Conservation (phyloP, 2,888 invertebrate species). For the Orthonychiurus folsomi region DNA sequence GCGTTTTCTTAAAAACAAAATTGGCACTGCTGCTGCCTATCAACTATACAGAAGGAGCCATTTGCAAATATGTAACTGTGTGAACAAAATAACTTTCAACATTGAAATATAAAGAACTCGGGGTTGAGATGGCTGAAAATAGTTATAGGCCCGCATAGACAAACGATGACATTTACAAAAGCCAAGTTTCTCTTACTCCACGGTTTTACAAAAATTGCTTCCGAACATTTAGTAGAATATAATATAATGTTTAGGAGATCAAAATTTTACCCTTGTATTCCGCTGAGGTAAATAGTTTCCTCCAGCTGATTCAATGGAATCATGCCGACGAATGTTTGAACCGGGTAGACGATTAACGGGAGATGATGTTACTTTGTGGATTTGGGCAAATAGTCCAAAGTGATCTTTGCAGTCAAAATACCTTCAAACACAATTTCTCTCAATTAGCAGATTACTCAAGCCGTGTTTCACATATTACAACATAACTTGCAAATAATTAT, state of each 20-base stretch:
- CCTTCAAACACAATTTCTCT: conserved; percentile 49
- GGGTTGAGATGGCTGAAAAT: too few relatives aligned
- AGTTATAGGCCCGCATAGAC: too few relatives aligned
- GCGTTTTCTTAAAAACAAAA: too few relatives aligned
- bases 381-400: conserved; percentile 87
- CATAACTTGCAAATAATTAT: not conserved
- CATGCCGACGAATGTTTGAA: conserved; percentile 54
- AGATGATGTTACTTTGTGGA: conserved; percentile 78
- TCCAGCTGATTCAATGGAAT: conserved; percentile 77
- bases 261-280: conserved; percentile 23
- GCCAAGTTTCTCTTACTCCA: too few relatives aligned
- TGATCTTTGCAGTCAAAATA: conserved; percentile 88
- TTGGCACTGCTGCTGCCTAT: too few relatives aligned
- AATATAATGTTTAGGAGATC: conserved; percentile 1
- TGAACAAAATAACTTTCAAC: too few relatives aligned
- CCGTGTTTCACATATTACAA: not conserved
- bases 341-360: conserved; percentile 60
- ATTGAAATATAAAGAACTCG: too few relatives aligned
- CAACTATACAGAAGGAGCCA: too few relatives aligned
- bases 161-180: too few relatives aligned
- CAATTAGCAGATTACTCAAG: not conserved
- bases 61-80: too few relatives aligned
- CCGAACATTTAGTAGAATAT: too few relatives aligned
- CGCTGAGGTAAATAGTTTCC: conserved; percentile 48
- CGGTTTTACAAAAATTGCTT: too few relatives aligned